Conservation (phyloP, 53 echinoderm and acorn worm species). For the Luidia sarsii region DNA sequence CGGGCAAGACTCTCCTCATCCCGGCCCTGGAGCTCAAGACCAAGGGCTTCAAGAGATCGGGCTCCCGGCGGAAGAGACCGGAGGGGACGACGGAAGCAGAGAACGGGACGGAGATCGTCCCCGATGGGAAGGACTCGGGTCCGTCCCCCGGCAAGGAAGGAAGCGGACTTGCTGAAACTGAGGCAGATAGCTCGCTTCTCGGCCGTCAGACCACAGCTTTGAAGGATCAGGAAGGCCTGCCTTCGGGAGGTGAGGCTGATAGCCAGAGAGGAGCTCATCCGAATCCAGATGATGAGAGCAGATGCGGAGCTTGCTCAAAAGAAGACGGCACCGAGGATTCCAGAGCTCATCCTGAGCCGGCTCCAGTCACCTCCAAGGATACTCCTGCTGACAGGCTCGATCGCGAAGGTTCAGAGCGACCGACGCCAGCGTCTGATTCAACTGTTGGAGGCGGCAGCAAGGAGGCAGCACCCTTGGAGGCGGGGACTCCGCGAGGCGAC, state of each 20-base stretch:
- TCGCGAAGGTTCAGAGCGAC: not conserved
- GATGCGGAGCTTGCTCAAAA: too few species aligned
- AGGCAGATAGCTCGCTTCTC: not conserved
- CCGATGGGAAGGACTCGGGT: not conserved
- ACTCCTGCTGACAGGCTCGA: not conserved
- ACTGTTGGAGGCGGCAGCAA: not conserved
- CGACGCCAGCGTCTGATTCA: too few species aligned
- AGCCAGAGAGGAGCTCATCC: not conserved
- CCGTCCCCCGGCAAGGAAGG: not conserved
- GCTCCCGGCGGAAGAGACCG: conserved; percentile 17
- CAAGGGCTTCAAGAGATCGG: conserved; percentile 43
- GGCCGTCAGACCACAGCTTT: too few species aligned
- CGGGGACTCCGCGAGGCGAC: not conserved
- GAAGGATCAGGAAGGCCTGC: too few species aligned
- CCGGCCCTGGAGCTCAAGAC: conserved; percentile 12
- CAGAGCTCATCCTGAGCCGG: not conserved
- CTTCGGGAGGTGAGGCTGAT: not conserved
- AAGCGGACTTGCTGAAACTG: not conserved
- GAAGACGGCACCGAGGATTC: not conserved
- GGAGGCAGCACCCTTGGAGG: not conserved
- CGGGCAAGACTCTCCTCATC: conserved; percentile 3
- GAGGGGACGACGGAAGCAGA: not conserved
- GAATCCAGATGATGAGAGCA: not conserved
- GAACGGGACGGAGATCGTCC: too few species aligned
- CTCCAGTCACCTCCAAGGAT: not conserved